phyloP scores from a whole-genome alignment of 1,140 invertebrate genomes.

The Drosophila asahinai region DNA sequence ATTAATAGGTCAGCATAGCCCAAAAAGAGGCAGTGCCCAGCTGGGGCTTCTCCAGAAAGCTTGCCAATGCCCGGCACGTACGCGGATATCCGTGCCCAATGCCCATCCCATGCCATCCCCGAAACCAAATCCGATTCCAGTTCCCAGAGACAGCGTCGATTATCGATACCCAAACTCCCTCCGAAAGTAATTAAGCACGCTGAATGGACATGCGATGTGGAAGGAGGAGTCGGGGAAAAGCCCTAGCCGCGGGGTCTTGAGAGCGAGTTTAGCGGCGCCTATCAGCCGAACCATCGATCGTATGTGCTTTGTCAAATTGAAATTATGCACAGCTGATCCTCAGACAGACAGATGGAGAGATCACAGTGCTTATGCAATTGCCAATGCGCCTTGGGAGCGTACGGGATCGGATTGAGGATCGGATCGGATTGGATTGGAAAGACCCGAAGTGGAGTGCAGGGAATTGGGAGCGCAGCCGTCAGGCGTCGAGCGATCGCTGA shows the following conservation, averaged over 20 bases:
- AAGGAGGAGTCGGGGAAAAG: conserved; percentile 21
- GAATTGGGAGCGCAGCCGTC: conserved; percentile 37
- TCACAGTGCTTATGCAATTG: conserved; percentile 67
- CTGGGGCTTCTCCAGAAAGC: conserved; percentile 14
- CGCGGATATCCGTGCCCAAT: conserved; percentile 81
- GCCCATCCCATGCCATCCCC: conserved; percentile 32
- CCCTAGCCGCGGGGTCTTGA: conserved; percentile 54
- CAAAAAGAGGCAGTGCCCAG: conserved; percentile 39
- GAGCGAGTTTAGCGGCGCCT: conserved; percentile 64
- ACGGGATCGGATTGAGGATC: conserved; percentile 25
- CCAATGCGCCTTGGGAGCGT: conserved; percentile 29
- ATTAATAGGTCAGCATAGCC: conserved; percentile 65
- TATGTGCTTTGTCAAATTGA: conserved; percentile 81
- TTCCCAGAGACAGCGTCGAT: conserved; percentile 54
- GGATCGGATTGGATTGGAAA: conserved; percentile 10
- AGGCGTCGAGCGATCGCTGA: conserved; percentile 54
- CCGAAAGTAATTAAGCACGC: conserved; percentile 65
- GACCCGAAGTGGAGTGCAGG: conserved; percentile 18
- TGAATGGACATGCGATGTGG: conserved; percentile 38
- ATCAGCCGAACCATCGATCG: conserved; percentile 72
- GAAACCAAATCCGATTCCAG: conserved; percentile 56
- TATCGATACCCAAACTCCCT: conserved; percentile 39
- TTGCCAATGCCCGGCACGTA: conserved; percentile 70
- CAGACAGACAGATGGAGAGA: conserved; percentile 63
- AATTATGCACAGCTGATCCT: conserved; percentile 78